Percentiles rank a stretch among this genome's conserved stretches.
Conservation (phyloP, 2,113 vertebrate genomes). For the Meriones unguiculatus region DNA sequence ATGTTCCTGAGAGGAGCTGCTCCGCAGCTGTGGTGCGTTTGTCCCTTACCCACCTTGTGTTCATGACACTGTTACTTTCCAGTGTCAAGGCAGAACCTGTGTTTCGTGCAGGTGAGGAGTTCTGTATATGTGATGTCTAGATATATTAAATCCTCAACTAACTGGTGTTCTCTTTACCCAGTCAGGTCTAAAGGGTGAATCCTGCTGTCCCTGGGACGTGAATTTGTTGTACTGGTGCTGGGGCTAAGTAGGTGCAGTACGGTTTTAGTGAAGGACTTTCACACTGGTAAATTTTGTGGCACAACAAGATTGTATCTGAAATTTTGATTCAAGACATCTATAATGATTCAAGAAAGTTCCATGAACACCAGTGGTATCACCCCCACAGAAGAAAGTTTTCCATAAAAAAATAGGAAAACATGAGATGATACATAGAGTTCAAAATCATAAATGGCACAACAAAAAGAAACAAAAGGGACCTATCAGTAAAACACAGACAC, state of each 20-base stretch:
- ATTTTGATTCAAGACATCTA: not conserved
- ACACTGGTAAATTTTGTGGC: not conserved
- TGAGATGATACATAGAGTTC: not conserved
- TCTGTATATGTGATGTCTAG: not conserved
- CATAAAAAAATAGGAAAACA: not conserved
- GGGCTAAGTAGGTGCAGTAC: not conserved
- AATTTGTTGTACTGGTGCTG: not conserved
- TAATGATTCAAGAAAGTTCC: not conserved
- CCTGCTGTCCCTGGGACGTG: not conserved
- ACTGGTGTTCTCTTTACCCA: not conserved
- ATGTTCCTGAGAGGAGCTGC: not conserved
- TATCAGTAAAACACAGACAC: not conserved
- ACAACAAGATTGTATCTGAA: constrained; percentile 4
- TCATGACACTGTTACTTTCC: not conserved
- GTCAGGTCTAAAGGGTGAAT: not conserved
- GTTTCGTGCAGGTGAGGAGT: not conserved
- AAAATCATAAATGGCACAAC: not conserved
- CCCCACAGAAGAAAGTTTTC: not conserved
- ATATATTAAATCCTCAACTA: not conserved
- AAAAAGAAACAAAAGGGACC: not conserved
- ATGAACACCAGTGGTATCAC: not conserved
- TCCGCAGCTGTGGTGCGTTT: not conserved
- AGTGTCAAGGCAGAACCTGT: not conserved
- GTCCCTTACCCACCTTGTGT: not conserved
- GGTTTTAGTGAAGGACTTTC: not conserved